Evolutionary conservation across 2,888 invertebrate genomes (phyloP).

Genomic region (Nomada goodeniana): DNA sequence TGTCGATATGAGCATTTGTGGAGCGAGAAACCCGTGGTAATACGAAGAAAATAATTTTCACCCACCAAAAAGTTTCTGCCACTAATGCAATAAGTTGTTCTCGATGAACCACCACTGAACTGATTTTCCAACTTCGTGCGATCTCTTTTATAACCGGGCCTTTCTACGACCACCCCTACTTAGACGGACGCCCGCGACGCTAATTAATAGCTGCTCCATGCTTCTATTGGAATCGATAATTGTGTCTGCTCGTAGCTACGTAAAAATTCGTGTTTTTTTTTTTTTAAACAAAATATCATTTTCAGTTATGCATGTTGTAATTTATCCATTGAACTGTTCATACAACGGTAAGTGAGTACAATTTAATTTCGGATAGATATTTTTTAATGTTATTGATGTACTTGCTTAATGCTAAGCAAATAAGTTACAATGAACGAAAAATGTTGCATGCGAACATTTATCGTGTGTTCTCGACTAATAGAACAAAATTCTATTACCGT

Average conservation of each 20-base stretch:
- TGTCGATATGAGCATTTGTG: background rate
- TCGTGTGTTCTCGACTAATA: too few species aligned
- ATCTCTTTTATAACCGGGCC: slow-evolving; percentile 79
- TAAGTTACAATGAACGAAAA: too few species aligned
- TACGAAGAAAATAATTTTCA: slow-evolving; percentile 25
- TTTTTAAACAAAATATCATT: background rate
- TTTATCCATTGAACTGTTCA: background rate
- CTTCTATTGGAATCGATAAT: slow-evolving; percentile 78
- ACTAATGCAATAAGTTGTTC: slow-evolving; percentile 67
- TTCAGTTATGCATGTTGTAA: background rate
- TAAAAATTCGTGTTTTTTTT: background rate
- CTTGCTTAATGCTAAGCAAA: too few species aligned
- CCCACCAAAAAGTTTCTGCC: slow-evolving; percentile 66
- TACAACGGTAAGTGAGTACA: too few species aligned
- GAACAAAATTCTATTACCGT: too few species aligned
- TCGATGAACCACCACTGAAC: slow-evolving; percentile 80
- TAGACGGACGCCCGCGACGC: slow-evolving; percentile 46
- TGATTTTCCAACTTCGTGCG: slow-evolving; percentile 63
- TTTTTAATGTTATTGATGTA: too few species aligned
- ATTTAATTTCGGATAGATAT: too few species aligned
- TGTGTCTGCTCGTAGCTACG: background rate
- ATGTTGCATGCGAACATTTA: too few species aligned
- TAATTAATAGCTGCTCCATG: slow-evolving; percentile 69
- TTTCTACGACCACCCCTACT: slow-evolving; percentile 59
- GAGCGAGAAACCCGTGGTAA: too few species aligned